A percentile compares a stretch with the other conserved stretches of the same genome.
These are phyloP conservation scores for Chloropsis cyanopogon DNA, from an alignment of 2,113 vertebrate species.

Conservation along the genomic window DNA sequence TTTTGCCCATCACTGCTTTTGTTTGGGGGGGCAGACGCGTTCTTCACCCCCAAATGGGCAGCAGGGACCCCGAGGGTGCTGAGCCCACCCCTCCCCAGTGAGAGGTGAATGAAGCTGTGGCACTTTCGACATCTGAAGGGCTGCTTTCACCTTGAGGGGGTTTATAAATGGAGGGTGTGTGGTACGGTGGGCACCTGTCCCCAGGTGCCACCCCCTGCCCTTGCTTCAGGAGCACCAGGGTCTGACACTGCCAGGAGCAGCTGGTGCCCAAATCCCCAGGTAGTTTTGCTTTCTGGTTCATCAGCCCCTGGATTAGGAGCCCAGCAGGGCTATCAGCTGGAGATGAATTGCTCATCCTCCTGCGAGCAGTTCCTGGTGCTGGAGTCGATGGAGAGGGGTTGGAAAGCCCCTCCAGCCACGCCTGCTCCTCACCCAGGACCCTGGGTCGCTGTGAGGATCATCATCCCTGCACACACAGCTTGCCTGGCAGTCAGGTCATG, in stretches of 20 bases:
- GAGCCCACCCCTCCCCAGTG: background rate
- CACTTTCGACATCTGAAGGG: background rate
- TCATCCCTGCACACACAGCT: background rate
- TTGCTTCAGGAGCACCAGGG: background rate
- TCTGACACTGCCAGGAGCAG: background rate
- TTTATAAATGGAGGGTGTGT: background rate
- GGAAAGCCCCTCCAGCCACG: background rate
- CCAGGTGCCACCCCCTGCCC: background rate
- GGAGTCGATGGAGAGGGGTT: background rate
- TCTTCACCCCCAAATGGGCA: fast-evolving
- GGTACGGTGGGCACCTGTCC: background rate
- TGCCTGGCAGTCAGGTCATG: background rate
- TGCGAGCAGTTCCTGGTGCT: fast-evolving
- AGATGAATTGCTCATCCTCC: background rate
- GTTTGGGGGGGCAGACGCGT: fast-evolving
- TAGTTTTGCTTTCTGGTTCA: background rate
- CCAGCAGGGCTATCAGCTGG: background rate
- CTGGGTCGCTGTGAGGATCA: fast-evolving
- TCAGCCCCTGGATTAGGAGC: background rate
- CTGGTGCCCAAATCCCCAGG: background rate
- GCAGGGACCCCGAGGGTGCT: fast-evolving
- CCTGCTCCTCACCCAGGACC: background rate
- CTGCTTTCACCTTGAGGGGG: background rate
- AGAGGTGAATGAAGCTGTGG: background rate
- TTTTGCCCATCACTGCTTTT: background rate